Percentiles rank a stretch among this genome's conserved stretches.
Evolutionary conservation across 2,797 vertebrate genomes (phyloP).

Genomic region (Scomberomorus guttatus): DNA sequence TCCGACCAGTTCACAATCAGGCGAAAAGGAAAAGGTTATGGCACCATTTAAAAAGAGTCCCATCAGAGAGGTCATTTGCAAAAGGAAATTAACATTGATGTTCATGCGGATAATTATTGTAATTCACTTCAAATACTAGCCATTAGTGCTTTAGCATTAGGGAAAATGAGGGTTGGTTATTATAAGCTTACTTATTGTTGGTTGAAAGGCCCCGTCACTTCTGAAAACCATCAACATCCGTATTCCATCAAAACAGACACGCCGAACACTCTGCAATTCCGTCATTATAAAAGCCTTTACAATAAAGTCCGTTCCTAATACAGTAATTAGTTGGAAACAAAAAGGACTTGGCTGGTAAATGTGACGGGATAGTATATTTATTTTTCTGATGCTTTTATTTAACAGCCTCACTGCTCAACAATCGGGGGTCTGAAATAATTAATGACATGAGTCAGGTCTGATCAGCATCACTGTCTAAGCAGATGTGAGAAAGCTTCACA

Average conservation of each 20-base stretch:
- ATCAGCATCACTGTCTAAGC: constrained; percentile 70
- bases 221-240: constrained; percentile 70
- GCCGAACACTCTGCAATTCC: constrained; percentile 59
- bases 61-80: constrained; percentile 73
- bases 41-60: constrained; percentile 64
- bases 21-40: constrained; percentile 64
- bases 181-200: constrained; percentile 73
- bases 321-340: constrained; percentile 64
- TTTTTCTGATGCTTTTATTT: constrained; percentile 60
- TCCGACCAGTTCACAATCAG: constrained; percentile 51
- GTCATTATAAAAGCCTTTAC: constrained; percentile 70
- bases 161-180: constrained; percentile 71
- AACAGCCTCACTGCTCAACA: constrained; percentile 33
- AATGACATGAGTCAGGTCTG: constrained; percentile 49
- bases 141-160: constrained; percentile 76
- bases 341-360: constrained; percentile 44
- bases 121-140: constrained; percentile 78
- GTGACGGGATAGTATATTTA: constrained; percentile 41
- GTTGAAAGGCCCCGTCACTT: constrained; percentile 72
- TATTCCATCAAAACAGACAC: constrained; percentile 67
- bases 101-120: constrained; percentile 85
- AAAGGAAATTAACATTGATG: constrained; percentile 78
- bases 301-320: constrained; percentile 64
- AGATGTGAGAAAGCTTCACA: constrained; percentile 33
- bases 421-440: constrained; percentile 70